A percentile compares a stretch with the other conserved stretches of the same genome.
Evolutionary conservation across 2,113 vertebrate species (phyloP).

Genomic region (Chloropsis hardwickii): DNA sequence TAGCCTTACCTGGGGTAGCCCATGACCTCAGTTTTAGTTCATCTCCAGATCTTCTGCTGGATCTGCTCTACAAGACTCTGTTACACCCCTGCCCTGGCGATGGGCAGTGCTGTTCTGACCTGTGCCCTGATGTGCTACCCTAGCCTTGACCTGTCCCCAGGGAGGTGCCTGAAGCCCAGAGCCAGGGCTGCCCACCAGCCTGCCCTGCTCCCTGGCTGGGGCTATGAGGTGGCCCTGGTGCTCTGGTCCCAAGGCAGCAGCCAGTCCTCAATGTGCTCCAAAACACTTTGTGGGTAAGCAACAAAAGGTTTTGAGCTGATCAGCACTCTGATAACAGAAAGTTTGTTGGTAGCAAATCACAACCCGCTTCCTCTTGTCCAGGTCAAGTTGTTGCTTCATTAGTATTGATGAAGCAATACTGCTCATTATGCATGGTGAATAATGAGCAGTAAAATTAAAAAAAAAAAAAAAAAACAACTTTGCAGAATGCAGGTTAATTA

Average conservation of each 20-base stretch:
- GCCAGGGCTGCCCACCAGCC: neutral
- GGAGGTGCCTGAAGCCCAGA: neutral
- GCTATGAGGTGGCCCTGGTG: too few species aligned
- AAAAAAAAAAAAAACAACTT: neutral
- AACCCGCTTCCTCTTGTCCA: neutral
- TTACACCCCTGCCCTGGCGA: fast-evolving
- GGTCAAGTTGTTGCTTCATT: neutral
- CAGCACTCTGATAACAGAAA: neutral
- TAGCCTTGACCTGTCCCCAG: fast-evolving
- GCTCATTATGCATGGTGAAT: neutral
- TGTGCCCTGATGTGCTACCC: neutral
- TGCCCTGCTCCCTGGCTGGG: neutral
- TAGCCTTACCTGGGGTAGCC: neutral
- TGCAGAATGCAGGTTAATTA: neutral
- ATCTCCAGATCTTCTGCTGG: neutral
- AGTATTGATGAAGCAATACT: neutral
- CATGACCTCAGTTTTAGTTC: neutral
- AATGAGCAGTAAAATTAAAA: neutral
- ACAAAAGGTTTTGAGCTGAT: neutral
- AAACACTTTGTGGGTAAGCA: neutral
- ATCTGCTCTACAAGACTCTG: neutral
- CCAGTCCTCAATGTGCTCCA: neutral
- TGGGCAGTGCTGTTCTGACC: neutral
- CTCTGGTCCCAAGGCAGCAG: neutral
- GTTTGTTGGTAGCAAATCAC: neutral